Base-by-base conservation (phyloP, 2,797 vertebrate genomes). In the Typhlichthys eigenmanni region DNA sequence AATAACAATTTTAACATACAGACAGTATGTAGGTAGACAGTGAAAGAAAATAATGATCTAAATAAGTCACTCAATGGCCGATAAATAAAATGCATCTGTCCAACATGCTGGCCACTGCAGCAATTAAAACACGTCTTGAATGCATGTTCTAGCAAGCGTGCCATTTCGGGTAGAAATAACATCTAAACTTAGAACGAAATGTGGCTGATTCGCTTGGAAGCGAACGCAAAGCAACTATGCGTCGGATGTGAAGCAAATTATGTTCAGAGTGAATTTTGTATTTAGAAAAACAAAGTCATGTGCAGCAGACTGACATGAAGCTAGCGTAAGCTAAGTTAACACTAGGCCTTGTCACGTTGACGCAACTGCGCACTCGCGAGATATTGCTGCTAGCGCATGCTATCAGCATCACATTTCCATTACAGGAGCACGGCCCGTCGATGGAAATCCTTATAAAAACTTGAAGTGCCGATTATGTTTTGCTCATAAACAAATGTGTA, bases 281-380 rank as follows among this genome's bases (percentile, higher is more conserved):
- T 1, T 6, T 1, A 12, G 47, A 62, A 32, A 32, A 68, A 47
- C 32, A 55, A 29, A 46, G 64, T 60, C 13, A 78, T 71, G 77
- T 45, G 71, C 75, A 67, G 80, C 73, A 72, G 73, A 75, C 74
- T 84, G 38, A 43, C 38, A 43, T 43, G 38, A 43, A 43, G 38
- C 38, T 43, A 43, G 1, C 2, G 8, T 75, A 24, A 57, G 80
- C 82, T 71, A 60, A 56, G 83, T 74, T 82, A 81, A 14, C 78
- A 61, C 19, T 5, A 85, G 62, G 88, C 89, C 89, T 91, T 74
- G 87, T 90, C 87, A 87, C 87, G 88, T 84, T 88, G 85, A 87
- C 75, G 73, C 78, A 69, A 5, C 74, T 83, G 78, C 86, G 81
- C 60, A 72, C 83, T 87, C 84, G 81, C 82, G 81, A 87, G 83